Evolutionary conservation across 2,113 vertebrate genomes (phyloP).

Genomic region (Halichoeres trimaculatus): DNA sequence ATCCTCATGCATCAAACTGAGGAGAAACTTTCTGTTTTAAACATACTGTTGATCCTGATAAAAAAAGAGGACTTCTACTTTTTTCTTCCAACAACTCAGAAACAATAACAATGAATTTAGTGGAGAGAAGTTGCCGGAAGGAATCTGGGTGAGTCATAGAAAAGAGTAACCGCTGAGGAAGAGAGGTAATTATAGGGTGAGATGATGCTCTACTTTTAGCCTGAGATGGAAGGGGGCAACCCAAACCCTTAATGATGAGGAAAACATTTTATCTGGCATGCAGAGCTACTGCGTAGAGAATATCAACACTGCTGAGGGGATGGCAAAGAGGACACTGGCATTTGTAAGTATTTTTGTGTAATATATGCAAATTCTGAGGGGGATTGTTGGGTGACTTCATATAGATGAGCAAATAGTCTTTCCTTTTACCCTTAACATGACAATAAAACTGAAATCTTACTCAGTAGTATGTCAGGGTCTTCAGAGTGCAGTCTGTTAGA

Average conservation of each 20-base stretch:
- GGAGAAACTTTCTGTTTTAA: neutral
- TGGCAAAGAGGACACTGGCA: neutral
- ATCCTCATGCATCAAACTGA: neutral
- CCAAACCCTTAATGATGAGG: neutral
- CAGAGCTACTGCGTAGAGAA: too few relatives aligned
- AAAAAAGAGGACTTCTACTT: neutral
- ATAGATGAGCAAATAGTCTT: too few relatives aligned
- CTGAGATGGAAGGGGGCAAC: neutral
- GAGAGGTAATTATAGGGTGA: constrained; percentile 10
- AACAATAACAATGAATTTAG: constrained; percentile 12
- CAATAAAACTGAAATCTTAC: too few relatives aligned
- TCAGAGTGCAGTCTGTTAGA: too few relatives aligned
- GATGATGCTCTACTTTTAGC: constrained; percentile 4
- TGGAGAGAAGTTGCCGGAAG: constrained; percentile 18
- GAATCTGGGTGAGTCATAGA: constrained; percentile 22
- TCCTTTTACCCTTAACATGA: too few relatives aligned
- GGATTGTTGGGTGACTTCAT: too few relatives aligned
- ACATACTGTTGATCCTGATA: neutral
- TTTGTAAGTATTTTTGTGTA: neutral
- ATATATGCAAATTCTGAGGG: neutral
- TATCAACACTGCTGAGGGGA: neutral
- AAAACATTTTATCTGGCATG: neutral
- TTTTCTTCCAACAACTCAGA: constrained; percentile 3
- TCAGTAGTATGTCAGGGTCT: too few relatives aligned
- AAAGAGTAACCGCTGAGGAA: constrained; percentile 16